Evolutionary conservation across 2,888 invertebrate genomes (phyloP).

Genomic region (Apeira syringaria): DNA sequence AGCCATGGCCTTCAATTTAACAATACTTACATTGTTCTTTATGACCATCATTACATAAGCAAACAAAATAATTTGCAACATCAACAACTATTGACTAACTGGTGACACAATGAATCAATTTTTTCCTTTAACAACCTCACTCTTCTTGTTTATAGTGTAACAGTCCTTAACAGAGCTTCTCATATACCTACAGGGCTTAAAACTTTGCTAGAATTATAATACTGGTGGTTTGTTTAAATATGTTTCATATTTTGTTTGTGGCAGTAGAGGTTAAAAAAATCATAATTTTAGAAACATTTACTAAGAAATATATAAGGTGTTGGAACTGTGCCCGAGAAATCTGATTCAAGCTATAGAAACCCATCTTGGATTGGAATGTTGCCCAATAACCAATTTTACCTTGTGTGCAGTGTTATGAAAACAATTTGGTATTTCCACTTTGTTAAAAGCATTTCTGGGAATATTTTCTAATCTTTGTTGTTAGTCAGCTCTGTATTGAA

Average conservation of each 20-base stretch:
- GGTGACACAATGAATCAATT: neutral
- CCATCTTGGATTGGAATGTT: constrained; percentile 25
- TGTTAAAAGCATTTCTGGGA: constrained; percentile 15
- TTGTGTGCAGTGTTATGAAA: constrained; percentile 16
- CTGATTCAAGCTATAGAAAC: constrained; percentile 8
- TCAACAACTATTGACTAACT: constrained; percentile 3
- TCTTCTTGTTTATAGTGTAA: no score
- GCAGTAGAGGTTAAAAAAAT: no score
- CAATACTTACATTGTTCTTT: constrained; percentile 16
- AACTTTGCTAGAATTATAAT: no score
- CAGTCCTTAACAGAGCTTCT: no score
- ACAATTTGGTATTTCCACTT: constrained; percentile 10
- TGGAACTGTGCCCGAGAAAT: constrained; percentile 27
- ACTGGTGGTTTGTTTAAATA: no score
- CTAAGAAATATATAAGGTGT: neutral
- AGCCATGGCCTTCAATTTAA: constrained; percentile 12
- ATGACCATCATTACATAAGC: constrained; percentile 13
- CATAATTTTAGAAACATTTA: neutral
- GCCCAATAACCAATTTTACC: constrained; percentile 23
- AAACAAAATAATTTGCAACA: constrained; percentile 13
- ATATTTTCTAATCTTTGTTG: constrained; percentile 1
- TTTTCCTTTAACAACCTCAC: no score
- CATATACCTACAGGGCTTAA: no score
- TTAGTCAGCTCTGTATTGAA: neutral
- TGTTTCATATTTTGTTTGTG: no score